Base-by-base conservation (phyloP, 64 coral and sea anemone genomes). In the Porites lutea region DNA sequence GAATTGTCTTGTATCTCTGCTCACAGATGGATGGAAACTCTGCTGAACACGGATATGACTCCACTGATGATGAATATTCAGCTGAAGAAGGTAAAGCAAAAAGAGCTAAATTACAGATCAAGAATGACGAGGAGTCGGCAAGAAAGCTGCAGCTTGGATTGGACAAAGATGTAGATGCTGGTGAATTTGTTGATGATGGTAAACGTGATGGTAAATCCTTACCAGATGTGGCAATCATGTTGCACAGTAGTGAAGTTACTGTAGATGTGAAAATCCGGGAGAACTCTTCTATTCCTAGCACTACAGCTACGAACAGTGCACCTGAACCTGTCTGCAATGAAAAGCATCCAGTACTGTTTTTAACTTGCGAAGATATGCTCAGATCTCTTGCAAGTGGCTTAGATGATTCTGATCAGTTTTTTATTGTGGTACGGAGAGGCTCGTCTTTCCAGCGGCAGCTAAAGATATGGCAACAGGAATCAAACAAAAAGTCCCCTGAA, bases 1-100 rank as follows among this genome's bases (percentile, higher is more conserved):
- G 62, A 79, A 90, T 90, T 53, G 64, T 70, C 13, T 64, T 90
- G 13, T 90, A 90, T 49, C 60, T 90, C n/a, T 90, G 86, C 54
- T 15, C 77, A 60, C 5, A 20, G 37, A 60, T 55, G 8, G 55
- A 61, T 55, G 54, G 59, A 59, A 37, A 21, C 27, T 11, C 19
- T 60, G 52, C 77, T 79, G 77, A 60, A 79, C 55, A 79, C n/a
- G 77, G 60, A 51, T 51, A 55, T 21, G 13, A 60, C 77, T 60
- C 53, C 77, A 79, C 51, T 60, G 77, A 59, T 58, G 60, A 55
- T 79, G 77, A 79, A 11, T 43, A 27, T 27, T 79, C 77, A 79
- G 77, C 13, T 8, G 55, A 79, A 37, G 77, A 79, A 79, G 54
- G 59, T 59, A 9, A 79, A 55, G 53, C 77, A 79, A 79, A 60